Evolutionary conservation across 2,113 vertebrate genomes (phyloP), one percentile per base, ranked within the genome.

Genomic region (Pterocles orientalis): DNA sequence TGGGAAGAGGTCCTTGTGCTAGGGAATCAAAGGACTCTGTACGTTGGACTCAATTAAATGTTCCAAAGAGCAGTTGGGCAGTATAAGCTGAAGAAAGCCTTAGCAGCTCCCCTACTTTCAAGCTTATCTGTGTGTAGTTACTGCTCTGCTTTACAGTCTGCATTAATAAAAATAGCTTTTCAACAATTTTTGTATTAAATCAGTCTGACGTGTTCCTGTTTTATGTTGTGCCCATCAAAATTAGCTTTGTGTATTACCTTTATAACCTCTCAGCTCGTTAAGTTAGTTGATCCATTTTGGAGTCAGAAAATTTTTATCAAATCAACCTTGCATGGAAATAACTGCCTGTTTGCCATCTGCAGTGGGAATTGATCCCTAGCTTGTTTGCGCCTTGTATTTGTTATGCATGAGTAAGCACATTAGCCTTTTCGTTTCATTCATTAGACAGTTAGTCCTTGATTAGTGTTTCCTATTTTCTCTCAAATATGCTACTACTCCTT

Each of bases 391-490:
- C 82, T 96, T 90, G 92, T 58, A 69, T 97, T 97, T 97, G 94
- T 96, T 96, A 94, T 96, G 94, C 89, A 41, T 96, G 96, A 97
- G 90, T 97, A 96, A 97, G 92, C 96, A 90, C 96, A 97, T 98
- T 94, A 95, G 96, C 80, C 97, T 97, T 98, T 98, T 98, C 88
- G 97, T 96, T 97, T 97, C 90, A 97, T 98, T 98, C 97, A 97
- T 97, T 97, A 96, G 93, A 95, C 95, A 97, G 93, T 95, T 96
- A 96, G 94, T 97, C 94, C 94, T 98, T 97, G 96, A 97, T 97
- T 97, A 97, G 91, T 94, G 96, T 97, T 98, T 98, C 96, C 88
- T 94, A 90, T 80, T 94, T 95, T 96, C 91, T 93, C 53, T 95
- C 86, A 96, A 92, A 97, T 94, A 97, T 43, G 82, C 83, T 96